phyloP scores from a whole-genome alignment of 2,113 vertebrate species.

The Nettapus auritus region DNA sequence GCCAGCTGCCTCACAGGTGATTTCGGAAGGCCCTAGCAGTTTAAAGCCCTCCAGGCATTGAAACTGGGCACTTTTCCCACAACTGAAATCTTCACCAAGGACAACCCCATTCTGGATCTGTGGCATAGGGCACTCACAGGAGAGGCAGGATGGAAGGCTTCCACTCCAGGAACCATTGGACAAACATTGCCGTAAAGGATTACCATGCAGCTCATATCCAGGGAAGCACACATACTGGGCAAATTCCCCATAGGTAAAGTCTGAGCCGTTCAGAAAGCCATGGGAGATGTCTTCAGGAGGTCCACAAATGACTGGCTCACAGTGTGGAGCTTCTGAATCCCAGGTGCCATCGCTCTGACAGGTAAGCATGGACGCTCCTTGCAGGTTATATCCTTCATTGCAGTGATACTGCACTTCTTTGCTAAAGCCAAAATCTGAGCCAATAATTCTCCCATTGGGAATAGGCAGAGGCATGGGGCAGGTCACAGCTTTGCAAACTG shows the following conservation, averaged over 20 bases:
- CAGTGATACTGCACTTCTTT: constrained; percentile 85
- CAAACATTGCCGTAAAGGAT: constrained; percentile 83
- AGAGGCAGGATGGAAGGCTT: constrained; percentile 83
- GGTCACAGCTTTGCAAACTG: constrained; percentile 77
- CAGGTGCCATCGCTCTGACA: constrained; percentile 88
- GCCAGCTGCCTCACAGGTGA: constrained; percentile 85
- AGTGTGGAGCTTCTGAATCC: constrained; percentile 84
- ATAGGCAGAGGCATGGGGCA: constrained; percentile 79
- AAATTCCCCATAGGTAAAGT: constrained; percentile 83
- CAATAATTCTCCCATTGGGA: constrained; percentile 77
- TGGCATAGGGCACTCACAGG: constrained; percentile 84
- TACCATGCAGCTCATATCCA: constrained; percentile 87
- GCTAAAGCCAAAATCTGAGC: constrained; percentile 82
- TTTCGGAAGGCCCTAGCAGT: constrained; percentile 84
- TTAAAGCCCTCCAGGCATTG: constrained; percentile 87
- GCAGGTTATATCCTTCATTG: constrained; percentile 83
- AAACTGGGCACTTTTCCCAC: constrained; percentile 82
- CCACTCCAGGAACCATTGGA: constrained; percentile 89
- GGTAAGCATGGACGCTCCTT: constrained; percentile 72
- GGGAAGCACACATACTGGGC: constrained; percentile 90
- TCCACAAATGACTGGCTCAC: constrained; percentile 84
- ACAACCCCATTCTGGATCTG: constrained; percentile 79
- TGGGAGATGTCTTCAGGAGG: constrained; percentile 91
- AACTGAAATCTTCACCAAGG: constrained; percentile 81
- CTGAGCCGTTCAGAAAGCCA: constrained; percentile 89